phyloP scores from a whole-genome alignment of 2,797 vertebrate species.

The Tiaroga cobitis region DNA sequence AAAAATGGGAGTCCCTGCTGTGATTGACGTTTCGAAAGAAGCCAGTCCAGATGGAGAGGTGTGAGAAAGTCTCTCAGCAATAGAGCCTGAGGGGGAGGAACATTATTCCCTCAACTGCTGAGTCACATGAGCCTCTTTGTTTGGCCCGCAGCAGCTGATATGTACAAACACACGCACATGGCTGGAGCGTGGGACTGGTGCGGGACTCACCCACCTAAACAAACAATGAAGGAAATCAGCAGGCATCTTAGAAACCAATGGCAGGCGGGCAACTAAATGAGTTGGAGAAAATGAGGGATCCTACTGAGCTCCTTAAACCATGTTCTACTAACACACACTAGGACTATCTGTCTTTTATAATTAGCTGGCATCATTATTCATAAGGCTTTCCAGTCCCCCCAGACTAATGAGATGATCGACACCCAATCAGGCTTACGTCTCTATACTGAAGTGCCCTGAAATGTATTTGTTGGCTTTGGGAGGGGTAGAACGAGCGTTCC shows the following conservation, averaged over 20 bases:
- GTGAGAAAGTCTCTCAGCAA: slow-evolving; percentile 68
- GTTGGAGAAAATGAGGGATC: background rate
- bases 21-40: slow-evolving; percentile 69
- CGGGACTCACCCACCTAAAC: slow-evolving; percentile 60
- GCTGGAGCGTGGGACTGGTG: slow-evolving; percentile 59
- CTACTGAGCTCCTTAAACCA: slow-evolving; percentile 14
- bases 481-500: slow-evolving; percentile 46
- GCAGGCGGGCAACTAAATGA: slow-evolving; percentile 35
- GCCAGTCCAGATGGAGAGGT: slow-evolving; percentile 75
- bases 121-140: slow-evolving; percentile 67
- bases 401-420: slow-evolving; percentile 57
- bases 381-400: slow-evolving; percentile 29
- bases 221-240: slow-evolving; percentile 61
- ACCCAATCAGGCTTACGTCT: slow-evolving; percentile 56
- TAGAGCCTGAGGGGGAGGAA: slow-evolving; percentile 62
- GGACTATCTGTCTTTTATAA: slow-evolving; percentile 18
- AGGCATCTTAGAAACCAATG: slow-evolving; percentile 53
- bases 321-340: background rate
- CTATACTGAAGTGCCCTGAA: slow-evolving; percentile 47
- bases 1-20: slow-evolving; percentile 68
- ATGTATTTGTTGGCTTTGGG: slow-evolving; percentile 62
- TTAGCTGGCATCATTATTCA: slow-evolving; percentile 46
- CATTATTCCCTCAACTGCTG: slow-evolving; percentile 62
- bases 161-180: slow-evolving; percentile 61
- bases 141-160: slow-evolving; percentile 65